Base-by-base conservation (phyloP, 2,797 vertebrate genomes). In the Fistularia commersonii region DNA sequence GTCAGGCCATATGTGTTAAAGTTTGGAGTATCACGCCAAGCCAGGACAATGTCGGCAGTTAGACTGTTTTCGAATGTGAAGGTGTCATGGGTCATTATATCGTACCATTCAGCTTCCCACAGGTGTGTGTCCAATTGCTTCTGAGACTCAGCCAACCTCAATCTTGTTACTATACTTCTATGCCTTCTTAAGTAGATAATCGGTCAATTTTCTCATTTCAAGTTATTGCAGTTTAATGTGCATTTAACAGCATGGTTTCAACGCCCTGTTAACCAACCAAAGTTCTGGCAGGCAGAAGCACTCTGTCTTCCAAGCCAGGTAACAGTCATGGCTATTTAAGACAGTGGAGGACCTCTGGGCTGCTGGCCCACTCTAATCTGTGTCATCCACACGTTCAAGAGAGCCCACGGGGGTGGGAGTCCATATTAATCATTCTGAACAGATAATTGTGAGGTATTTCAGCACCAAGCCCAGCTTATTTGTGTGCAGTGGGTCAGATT, bases 351-450 rank as follows among this genome's bases (percentile, higher is more conserved):
- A 78, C 74, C 76, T 68, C 69, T 74, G 77, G 81, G 82, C 79
- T 71, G 47, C 43, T 5, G 44, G 76, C 80, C 77, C 74, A 56
- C 65, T 72, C 57, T 72, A 84, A 84, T 82, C 80, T 81, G 54
- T 57, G 77, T 80, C 67, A 67, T 81, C 79, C 76, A 74, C 69
- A 65, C 56, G 52, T 61, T 74, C 55, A 62, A 70, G 71, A 40
- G 58, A 73, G 66, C 66, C 75, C 79, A 72, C 72, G 64, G 66
- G 61, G 66, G 64, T 51, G 64, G 56, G 67, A 74, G 78, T 86
- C 79, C 48, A 69, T 76, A 83, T 86, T 68, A 81, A 87, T 88
- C 83, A 88, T 79, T 57, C 69, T 81, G 83, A 87, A 79, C 59
- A 66, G 78, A 86, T 87, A 83, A 87, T 86, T 83, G 78, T 76